These are phyloP conservation scores for Lordiphosa stackelbergi DNA, from an alignment of 1,140 invertebrate species.

Conservation along the genomic window DNA sequence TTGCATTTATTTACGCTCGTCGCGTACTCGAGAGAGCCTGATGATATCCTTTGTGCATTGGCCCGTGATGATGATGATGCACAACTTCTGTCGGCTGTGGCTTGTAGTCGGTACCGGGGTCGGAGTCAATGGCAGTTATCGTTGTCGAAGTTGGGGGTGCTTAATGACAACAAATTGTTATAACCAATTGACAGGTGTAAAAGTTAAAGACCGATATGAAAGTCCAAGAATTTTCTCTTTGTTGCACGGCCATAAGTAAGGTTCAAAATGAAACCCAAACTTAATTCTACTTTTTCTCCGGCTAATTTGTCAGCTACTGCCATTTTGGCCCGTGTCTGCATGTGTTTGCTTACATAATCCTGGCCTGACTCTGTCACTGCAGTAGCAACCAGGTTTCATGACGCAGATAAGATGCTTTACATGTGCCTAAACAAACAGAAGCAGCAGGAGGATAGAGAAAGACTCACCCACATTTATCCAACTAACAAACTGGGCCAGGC, in stretches of 20 bases:
- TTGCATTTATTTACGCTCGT: constrained; percentile 67
- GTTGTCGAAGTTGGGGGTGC: constrained; percentile 18
- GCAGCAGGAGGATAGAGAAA: constrained; percentile 5
- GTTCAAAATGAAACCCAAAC: too few relatives aligned
- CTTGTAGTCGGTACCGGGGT: constrained; percentile 26
- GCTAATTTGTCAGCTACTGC: constrained; percentile 15
- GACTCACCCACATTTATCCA: constrained; percentile 35
- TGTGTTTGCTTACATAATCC: constrained; percentile 56
- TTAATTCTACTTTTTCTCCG: too few relatives aligned
- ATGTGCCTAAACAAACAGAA: constrained; percentile 70
- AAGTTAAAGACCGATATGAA: constrained; percentile 31
- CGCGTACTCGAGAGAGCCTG: constrained; percentile 2
- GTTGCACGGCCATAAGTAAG: too few relatives aligned
- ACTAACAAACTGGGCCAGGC: constrained; percentile 43
- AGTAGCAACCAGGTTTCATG: constrained; percentile 43
- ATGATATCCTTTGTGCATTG: constrained; percentile 21
- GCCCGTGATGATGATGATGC: constrained; percentile 1
- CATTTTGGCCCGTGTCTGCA: constrained; percentile 5
- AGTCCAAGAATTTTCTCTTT: constrained; percentile 22
- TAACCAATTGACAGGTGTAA: constrained; percentile 61
- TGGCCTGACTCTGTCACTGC: constrained; percentile 26
- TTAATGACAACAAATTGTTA: constrained; percentile 69
- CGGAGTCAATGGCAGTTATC: not conserved
- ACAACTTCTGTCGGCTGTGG: constrained; percentile 26
- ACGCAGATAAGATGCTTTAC: constrained; percentile 69